Evolutionary conservation across 2,888 invertebrate species (phyloP), one percentile per base, ranked within the genome.

Genomic region (Vannuccia rotundouncinata): DNA sequence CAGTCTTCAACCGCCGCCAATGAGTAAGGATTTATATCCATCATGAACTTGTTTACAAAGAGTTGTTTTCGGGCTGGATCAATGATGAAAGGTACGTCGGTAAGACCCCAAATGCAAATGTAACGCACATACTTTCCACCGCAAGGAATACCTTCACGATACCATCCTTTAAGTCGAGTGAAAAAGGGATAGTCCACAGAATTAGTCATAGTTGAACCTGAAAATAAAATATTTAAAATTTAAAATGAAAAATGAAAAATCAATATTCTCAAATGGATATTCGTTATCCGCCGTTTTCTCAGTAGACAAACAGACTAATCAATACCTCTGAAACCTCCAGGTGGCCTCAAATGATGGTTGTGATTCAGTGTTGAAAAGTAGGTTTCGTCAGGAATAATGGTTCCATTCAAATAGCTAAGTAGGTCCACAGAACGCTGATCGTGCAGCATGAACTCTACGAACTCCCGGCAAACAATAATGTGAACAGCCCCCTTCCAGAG

Each of bases 391-490:
- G 79, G 79, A 29, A 66, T 28, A 5, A 1, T 0, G 0, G 79
- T 79, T 13, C 29, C n/a, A 27, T 1, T 74, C 29, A 74, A n/a
- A 31, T 73, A 79, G 0, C 28, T 29, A 25, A 79, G 29, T 1
- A 79, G 59, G 17, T 28, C 22, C 28, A 74, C 17, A 17, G 79
- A 28, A 13, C 59, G 60, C 28, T 22, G 10, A 73, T 79, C 79
- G 74, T 73, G 31, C 22, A 79, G 73, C 29, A 79, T 74, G 29
- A 79, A 79, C 28, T 79, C 79, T 0, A 79, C 79, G 1, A 79
- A 76, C 29, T 1, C 74, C 0, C 79, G 75, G 13, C 17, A 17
- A 25, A 28, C 74, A 25, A 59, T 66, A 22, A 66, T 22, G 22
- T 66, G 66, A 5, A 66, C 66, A 2, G 66, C 66, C 2, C 66